A percentile compares a stretch with the other conserved stretches of the same genome.
Evolutionary conservation across 2,113 vertebrate genomes (phyloP).

Genomic region (Cyrtonyx montezumae): DNA sequence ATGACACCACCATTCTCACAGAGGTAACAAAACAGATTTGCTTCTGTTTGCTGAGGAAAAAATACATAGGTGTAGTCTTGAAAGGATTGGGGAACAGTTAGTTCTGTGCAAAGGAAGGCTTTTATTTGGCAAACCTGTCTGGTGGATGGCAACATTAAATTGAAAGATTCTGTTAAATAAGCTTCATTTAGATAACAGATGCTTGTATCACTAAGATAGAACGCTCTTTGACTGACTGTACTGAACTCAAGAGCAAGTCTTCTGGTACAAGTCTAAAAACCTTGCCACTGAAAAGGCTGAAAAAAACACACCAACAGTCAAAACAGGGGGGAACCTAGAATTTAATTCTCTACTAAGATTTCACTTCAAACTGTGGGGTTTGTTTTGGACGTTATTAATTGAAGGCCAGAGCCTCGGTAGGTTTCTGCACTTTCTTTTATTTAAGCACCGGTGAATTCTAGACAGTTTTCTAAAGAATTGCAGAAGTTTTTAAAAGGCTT

Average conservation of each 20-base stretch:
- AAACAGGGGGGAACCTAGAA: background rate
- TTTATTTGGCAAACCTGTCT: background rate
- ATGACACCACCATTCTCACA: conserved; percentile 85
- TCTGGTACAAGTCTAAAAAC: conserved; percentile 8
- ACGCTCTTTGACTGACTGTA: background rate
- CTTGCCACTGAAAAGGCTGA: background rate
- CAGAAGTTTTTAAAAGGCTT: conserved; percentile 65
- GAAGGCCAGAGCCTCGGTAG: conserved; percentile 62
- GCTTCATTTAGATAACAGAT: background rate
- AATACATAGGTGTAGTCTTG: background rate
- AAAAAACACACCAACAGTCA: background rate
- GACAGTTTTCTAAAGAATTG: conserved; percentile 50
- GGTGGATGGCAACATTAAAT: background rate
- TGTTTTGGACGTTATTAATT: background rate
- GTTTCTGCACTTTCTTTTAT: conserved; percentile 53
- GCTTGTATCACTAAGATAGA: background rate
- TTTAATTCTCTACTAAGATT: background rate
- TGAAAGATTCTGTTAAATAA: background rate
- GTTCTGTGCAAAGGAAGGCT: background rate
- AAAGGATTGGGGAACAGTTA: conserved; percentile 18
- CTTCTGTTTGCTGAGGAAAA: background rate
- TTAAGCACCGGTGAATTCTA: conserved; percentile 58
- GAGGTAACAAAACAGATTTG: conserved; percentile 75
- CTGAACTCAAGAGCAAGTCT: conserved; percentile 5
- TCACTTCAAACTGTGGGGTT: background rate